These are phyloP conservation scores for Perccottus glenii DNA, from an alignment of 2,113 vertebrate genomes.

Conservation along the genomic window DNA sequence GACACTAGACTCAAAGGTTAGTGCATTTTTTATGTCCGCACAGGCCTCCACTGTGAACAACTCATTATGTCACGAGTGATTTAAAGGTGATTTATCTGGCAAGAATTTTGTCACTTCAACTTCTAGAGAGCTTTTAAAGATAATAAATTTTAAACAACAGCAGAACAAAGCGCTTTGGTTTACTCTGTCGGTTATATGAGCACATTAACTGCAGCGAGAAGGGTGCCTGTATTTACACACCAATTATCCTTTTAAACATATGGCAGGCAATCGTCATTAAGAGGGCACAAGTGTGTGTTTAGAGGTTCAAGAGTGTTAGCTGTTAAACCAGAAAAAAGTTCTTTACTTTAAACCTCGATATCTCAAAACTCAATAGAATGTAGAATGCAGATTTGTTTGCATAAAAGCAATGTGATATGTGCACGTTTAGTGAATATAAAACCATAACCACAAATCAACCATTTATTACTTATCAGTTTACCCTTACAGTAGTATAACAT, in stretches of 20 bases:
- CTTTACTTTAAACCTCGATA: too few relatives aligned
- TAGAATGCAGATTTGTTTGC: too few relatives aligned
- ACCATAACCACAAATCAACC: too few relatives aligned
- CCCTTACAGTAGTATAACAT: too few relatives aligned
- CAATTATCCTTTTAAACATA: constrained; percentile 62
- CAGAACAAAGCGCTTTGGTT: not conserved
- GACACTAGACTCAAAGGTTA: constrained; percentile 38
- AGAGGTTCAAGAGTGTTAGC: not conserved
- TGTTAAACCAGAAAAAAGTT: too few relatives aligned
- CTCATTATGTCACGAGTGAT: too few relatives aligned
- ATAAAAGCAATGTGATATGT: too few relatives aligned
- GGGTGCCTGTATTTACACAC: constrained; percentile 53
- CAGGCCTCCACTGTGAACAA: constrained; percentile 31
- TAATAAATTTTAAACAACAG: not conserved
- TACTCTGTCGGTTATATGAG: not conserved
- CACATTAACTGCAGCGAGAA: constrained; percentile 25
- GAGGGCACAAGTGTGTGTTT: constrained; percentile 10
- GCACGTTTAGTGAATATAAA: too few relatives aligned
- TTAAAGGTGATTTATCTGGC: constrained; percentile 20
- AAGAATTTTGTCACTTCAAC: constrained; percentile 39
- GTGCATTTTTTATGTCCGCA: constrained; percentile 33
- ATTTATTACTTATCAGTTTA: too few relatives aligned
- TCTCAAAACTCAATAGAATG: too few relatives aligned
- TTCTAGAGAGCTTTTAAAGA: constrained; percentile 26
- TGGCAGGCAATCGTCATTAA: constrained; percentile 21